Evolutionary conservation across 2,113 vertebrate genomes (phyloP), one percentile per base, ranked within the genome.

Genomic region (Toxostoma redivivum): DNA sequence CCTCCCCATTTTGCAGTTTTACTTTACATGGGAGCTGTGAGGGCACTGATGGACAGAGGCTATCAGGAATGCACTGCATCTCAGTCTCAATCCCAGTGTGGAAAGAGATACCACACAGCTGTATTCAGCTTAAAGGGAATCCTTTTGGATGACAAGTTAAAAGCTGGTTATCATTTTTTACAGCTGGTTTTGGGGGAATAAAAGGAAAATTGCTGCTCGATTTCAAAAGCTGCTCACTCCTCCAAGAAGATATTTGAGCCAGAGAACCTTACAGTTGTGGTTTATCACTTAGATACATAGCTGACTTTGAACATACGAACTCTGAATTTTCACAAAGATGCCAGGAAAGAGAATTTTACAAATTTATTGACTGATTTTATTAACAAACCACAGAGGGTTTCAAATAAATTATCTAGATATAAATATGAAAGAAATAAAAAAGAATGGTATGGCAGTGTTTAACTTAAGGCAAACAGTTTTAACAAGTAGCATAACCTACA

Each of bases 111-210:
- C 70, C 58, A 50, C 48, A 24, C 73, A 86, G 82, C 47, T 90
- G 71, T 90, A 53, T 60, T 58, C 38, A 66, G 51, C 69, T 90
- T 92, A 67, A 81, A 92, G 92, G 67, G 83, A 92, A 86, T 92
- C 90, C 81, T 95, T 96, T 94, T 16, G 25, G 64, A 87, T 94
- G 79, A 93, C 84, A 95, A 81, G 44, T 96, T 78, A 89, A 97
- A 97, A 96, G 33, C 69, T 92, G 79, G 56, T 94, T 97, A 95
- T 97, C 90, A 7, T 80, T 92, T 96, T 93, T 91, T 92, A 91
- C 87, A 93, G 81, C 89, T 94, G 67, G 53, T 91, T 96, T 89
- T 70, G 69, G 44, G 81, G 53, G 83, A 96, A 86, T 96, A 93
- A 96, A 95, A 88, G 71, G 51, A 81, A 93, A 97, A 95, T 48